These are phyloP conservation scores for Platygyra sinensis DNA, from an alignment of 64 coral and sea anemone species.

Conservation along the genomic window DNA sequence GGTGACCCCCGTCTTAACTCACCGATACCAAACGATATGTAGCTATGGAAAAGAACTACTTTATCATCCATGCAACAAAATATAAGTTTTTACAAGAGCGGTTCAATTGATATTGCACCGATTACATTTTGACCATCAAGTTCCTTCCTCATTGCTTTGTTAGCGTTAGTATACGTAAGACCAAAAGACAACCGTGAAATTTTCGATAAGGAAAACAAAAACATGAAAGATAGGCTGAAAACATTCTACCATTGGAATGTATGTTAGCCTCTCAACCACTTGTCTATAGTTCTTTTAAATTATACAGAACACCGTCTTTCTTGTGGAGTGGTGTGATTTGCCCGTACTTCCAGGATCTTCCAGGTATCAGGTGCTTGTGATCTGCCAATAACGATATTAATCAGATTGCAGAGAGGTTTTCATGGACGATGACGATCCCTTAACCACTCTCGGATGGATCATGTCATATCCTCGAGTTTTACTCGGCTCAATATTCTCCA, in stretches of 20 bases:
- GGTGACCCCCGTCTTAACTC: conserved; percentile 41
- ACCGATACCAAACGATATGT: conserved; percentile 29
- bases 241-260: conserved; percentile 51
- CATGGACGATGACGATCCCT: conserved; percentile 8
- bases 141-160: conserved; percentile 36
- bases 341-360: conserved; percentile 73
- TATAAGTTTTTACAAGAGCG: conserved; percentile 29
- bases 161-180: not conserved
- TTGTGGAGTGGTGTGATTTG: conserved; percentile 64
- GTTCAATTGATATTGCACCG: conserved; percentile 35
- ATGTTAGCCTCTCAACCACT: conserved; percentile 55
- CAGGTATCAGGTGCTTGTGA: conserved; percentile 57
- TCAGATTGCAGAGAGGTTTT: conserved; percentile 17
- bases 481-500: conserved; percentile 35
- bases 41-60: conserved; percentile 17
- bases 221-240: conserved; percentile 57
- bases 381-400: conserved; percentile 24
- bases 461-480: conserved; percentile 40
- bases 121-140: conserved; percentile 42
- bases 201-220: conserved; percentile 59
- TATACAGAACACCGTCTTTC: conserved; percentile 34
- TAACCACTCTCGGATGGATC: conserved; percentile 20
- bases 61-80: conserved; percentile 45
- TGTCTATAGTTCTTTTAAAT: conserved; percentile 54
- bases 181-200: conserved; percentile 21